These are phyloP conservation scores for Mustelus asterias DNA, from an alignment of 2,113 vertebrate species.

Conservation along the genomic window DNA sequence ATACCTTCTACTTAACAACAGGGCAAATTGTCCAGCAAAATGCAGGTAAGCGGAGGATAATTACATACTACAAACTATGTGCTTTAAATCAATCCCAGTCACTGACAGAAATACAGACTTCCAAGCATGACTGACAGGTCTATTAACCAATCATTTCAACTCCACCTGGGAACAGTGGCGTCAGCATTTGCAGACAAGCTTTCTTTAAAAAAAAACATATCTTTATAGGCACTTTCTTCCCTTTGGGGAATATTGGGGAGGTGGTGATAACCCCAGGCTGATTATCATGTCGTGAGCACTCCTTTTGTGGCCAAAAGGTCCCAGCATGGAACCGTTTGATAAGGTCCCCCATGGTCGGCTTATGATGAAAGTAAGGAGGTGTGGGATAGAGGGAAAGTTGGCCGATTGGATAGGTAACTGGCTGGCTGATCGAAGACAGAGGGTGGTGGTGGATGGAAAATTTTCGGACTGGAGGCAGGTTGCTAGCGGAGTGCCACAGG, in stretches of 20 bases:
- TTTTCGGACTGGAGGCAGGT: too few relatives aligned
- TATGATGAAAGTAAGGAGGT: too few relatives aligned
- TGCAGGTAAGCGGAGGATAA: background rate
- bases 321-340: background rate
- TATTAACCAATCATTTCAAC: background rate
- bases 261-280: background rate
- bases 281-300: too few relatives aligned
- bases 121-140: background rate
- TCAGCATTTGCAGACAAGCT: background rate
- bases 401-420: too few relatives aligned
- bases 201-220: background rate
- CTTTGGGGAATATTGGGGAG: background rate
- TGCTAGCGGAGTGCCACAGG: too few relatives aligned
- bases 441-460: too few relatives aligned
- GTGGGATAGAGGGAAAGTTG: too few relatives aligned
- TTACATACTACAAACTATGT: background rate
- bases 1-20: background rate
- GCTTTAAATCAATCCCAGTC: background rate
- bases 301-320: background rate
- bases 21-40: background rate
- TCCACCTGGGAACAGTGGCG: background rate
- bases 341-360: too few relatives aligned
- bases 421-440: too few relatives aligned
- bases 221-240: background rate
- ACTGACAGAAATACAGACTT: background rate